Evolutionary conservation across 2,113 vertebrate species (phyloP), one percentile per base, ranked within the genome.

Genomic region (Shinisaurus crocodilurus): DNA sequence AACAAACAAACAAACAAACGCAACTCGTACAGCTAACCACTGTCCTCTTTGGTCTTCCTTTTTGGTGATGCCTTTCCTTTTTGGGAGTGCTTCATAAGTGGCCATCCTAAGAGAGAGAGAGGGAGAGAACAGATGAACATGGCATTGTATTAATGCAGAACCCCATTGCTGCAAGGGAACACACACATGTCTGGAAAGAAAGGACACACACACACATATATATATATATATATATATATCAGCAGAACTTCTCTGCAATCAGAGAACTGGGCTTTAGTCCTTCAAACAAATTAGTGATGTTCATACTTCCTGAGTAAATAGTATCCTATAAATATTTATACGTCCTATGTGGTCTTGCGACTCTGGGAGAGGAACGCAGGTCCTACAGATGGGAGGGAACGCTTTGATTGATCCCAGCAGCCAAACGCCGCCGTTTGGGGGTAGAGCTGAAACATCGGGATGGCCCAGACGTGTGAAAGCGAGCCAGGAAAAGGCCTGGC

Each of bases 261-360:
- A 32, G 48, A 32, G 54, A 82, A 48, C 3, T 5, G 70, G 86
- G 20, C 85, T 3, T 54, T 87, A 34, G 89, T 7, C 2, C 77
- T 92, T 87, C 79, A 77, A 87, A 85, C 43, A 79, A 70, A 45
- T 70, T 37, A 54, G 70, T 18, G 83, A 87, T 89, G 67, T n/a
- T 16, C 85, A 9, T n/a, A 32, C 80, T 54, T 90, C 70, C 95
- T 54, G 92, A 69, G 82, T 88, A 93, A 94, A 90, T 82, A 84
- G 82, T 1, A 20, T 20, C 70, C 12, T 63, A 37, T 92, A 93
- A 96, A 97, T 91, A 94, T 85, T 89, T 88, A 54, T 91, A 83
- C 60, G 89, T 90, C 85, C 1, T 63, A 88, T 57, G 85, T 84
- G 93, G 90, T 77, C 85, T 91, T 1, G 0, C 81, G 27, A 40